Base-by-base conservation (phyloP, 2,113 vertebrate genomes). In the Clarias magur region DNA sequence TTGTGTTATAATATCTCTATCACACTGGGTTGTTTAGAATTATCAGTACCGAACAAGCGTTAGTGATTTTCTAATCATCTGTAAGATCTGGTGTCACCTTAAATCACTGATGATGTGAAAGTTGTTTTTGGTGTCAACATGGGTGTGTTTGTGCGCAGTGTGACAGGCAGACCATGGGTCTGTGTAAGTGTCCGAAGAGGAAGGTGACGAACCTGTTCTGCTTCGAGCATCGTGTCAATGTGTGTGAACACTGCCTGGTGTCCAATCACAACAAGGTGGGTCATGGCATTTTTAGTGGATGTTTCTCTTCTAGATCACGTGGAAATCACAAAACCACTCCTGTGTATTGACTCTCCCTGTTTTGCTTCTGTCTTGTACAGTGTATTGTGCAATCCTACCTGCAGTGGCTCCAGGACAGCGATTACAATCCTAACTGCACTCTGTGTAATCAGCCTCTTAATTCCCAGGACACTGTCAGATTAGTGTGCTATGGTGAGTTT, bases 171-270 rank as follows among this genome's bases (percentile, higher is more conserved):
- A 89, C 92, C 87, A 98, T 98, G 97, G 97, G 97, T 92, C 95
- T 98, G 90, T 98, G 97, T 91, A 98, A 98, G 93, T 98, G 97
- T 93, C 96, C 97, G 7, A 98, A 98, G 93, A 96, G 96, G 92
- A 97, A 97, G 88, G 97, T 98, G 86, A 98, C 97, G 87, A 98
- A 97, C 91, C 92, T 98, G 21, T 98, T 98, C 93, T 98, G 97
- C 90, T 98, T 98, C 63, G 97, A 98, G 87, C 97, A 98, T 88
- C 96, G 97, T 0, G 97, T 98, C 16, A 98, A 98, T 75, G 97
- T 98, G 86, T 98, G 97, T 57, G 97, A 98, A 89, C 96, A 97
- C 92, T 98, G 97, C 87, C 95, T 98, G 8, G 97, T 97, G 80
- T 96, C 96, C 91, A 97, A 97, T 92, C 97, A 98, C 91, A 93